A percentile compares a stretch with the other conserved stretches of the same genome.
Conservation (phyloP, 1,140 invertebrate species). For the Calephelis virginiensis region DNA sequence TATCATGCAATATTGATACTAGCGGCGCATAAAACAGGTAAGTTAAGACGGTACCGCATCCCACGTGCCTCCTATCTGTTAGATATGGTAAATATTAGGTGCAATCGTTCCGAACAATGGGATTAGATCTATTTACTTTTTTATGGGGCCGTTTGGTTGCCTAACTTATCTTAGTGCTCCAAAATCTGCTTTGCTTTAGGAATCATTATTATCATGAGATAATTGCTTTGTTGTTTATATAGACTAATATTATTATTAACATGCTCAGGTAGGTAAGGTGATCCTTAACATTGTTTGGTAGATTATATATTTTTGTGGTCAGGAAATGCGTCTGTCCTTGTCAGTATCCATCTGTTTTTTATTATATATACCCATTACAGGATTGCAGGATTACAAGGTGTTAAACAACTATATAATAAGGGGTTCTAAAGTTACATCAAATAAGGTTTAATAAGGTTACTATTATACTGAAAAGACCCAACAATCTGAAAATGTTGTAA, state of each 20-base stretch:
- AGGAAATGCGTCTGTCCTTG: too few species aligned
- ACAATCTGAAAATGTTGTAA: neutral
- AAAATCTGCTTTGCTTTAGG: slow-evolving; percentile 1
- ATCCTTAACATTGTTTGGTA: too few species aligned
- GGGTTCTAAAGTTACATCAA: neutral
- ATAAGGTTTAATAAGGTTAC: neutral
- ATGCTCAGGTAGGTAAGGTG: neutral
- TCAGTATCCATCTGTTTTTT: too few species aligned
- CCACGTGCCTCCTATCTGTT: slow-evolving; percentile 42
- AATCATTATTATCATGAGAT: slow-evolving; percentile 8
- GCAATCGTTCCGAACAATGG: slow-evolving; percentile 26
- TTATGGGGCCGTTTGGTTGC: slow-evolving; percentile 45
- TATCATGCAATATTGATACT: slow-evolving; percentile 54
- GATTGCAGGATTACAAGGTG: too few species aligned
- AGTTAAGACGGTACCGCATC: slow-evolving; percentile 42
- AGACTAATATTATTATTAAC: too few species aligned
- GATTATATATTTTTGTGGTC: too few species aligned
- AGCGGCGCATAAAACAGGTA: slow-evolving; percentile 41
- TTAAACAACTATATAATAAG: too few species aligned
- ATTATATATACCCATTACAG: too few species aligned
- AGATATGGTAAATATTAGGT: slow-evolving; percentile 57
- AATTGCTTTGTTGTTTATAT: neutral
- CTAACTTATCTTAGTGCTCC: slow-evolving; percentile 25
- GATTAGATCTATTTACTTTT: slow-evolving; percentile 28
- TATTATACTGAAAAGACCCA: neutral